phyloP scores from a whole-genome alignment of 2,113 vertebrate genomes.

The chimpanzee (Pan troglodytes) region DNA sequence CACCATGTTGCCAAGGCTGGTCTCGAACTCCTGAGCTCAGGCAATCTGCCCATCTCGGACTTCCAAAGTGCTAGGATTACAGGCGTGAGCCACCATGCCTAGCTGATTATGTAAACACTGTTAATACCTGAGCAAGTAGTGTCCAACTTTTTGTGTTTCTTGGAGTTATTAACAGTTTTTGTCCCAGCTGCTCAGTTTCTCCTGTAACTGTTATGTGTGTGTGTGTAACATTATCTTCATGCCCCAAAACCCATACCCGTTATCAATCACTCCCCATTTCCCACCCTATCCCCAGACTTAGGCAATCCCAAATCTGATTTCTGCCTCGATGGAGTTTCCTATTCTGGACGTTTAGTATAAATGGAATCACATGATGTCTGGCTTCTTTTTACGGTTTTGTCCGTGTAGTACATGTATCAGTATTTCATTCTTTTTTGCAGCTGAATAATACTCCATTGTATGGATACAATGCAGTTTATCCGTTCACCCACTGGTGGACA shows the following conservation, averaged over 20 bases:
- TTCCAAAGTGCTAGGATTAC: no score
- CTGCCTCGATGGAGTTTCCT: accelerated
- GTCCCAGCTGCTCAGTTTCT: background rate
- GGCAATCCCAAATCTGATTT: accelerated
- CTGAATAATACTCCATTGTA: accelerated
- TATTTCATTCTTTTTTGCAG: no score
- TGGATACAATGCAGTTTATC: accelerated
- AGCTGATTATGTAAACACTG: no score
- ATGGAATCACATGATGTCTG: accelerated
- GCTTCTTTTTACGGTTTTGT: background rate
- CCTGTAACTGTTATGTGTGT: accelerated
- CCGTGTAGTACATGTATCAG: accelerated
- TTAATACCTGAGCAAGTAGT: accelerated
- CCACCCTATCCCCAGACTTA: background rate
- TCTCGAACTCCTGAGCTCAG: no score
- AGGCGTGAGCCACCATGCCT: no score
- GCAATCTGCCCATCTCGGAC: no score
- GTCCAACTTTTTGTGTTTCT: background rate
- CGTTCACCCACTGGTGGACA: accelerated
- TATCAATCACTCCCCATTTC: background rate
- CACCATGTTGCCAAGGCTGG: no score
- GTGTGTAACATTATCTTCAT: background rate
- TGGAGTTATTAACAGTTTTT: no score
- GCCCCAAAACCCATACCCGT: background rate
- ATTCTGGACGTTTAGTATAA: accelerated